phyloP scores from a whole-genome alignment of 2,888 invertebrate species.

The Sylvicola cinctus region DNA sequence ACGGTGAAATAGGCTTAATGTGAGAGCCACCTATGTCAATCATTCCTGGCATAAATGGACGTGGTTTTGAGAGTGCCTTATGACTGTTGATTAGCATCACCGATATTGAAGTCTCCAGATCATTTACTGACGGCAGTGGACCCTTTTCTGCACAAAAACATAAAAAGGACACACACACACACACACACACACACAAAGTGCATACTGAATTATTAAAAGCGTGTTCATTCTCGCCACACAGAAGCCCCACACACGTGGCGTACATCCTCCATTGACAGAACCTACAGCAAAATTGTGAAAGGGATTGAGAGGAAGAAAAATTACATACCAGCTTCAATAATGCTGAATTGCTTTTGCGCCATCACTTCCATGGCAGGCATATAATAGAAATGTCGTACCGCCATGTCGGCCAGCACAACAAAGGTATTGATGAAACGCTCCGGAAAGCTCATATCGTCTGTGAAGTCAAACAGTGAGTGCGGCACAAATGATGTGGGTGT shows the following conservation, averaged over 20 bases:
- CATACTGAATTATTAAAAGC: background rate
- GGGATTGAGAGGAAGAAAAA: background rate
- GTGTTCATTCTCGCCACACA: background rate
- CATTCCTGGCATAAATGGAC: conserved; percentile 24
- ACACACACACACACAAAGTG: background rate
- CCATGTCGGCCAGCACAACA: conserved; percentile 16
- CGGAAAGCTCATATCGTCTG: conserved; percentile 22
- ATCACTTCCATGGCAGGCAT: conserved; percentile 21
- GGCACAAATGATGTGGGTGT: conserved; percentile 23
- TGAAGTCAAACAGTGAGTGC: conserved; percentile 18
- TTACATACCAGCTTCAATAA: background rate
- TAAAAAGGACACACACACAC: background rate
- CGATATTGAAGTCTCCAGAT: conserved; percentile 28
- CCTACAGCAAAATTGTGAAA: too few relatives aligned
- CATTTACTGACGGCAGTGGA: conserved; percentile 21
- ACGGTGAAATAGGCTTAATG: conserved; percentile 16
- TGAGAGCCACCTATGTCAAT: conserved; percentile 23
- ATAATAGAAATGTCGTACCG: conserved; percentile 18
- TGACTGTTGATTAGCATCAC: conserved; percentile 31
- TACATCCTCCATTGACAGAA: too few relatives aligned
- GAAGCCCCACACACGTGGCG: too few relatives aligned
- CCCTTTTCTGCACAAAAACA: conserved; percentile 7
- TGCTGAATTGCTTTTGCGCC: conserved; percentile 19
- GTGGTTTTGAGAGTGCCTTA: conserved; percentile 25
- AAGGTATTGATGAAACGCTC: conserved; percentile 22